phyloP scores from a whole-genome alignment of 2,888 invertebrate species.

The Phoenoteleia sp. region DNA sequence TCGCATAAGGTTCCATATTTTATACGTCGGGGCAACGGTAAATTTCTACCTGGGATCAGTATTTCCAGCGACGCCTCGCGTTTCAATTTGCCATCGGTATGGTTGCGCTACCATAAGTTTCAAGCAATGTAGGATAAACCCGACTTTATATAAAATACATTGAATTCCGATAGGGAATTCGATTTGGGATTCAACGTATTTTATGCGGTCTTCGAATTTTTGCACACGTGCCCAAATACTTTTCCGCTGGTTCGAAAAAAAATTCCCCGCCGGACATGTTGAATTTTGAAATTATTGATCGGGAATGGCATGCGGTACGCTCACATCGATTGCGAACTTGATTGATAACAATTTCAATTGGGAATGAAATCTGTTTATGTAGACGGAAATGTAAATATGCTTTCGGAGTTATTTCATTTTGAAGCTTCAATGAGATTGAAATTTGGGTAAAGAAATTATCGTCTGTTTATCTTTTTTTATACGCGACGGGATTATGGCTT shows the following conservation, averaged over 20 bases:
- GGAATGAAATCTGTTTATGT: neutral
- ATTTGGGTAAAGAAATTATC: neutral
- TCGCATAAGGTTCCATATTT: neutral
- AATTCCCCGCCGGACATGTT: neutral
- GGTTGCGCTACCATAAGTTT: conserved; percentile 10
- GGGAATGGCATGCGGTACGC: neutral
- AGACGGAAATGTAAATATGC: neutral
- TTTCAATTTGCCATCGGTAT: conserved; percentile 10
- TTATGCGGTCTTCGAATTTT: conserved; percentile 20
- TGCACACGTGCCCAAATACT: neutral
- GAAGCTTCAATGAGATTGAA: neutral
- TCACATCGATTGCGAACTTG: neutral
- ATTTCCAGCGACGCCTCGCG: conserved; percentile 2
- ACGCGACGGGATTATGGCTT: too few species aligned
- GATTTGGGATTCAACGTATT: conserved; percentile 7
- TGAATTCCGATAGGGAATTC: conserved; percentile 33
- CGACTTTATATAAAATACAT: conserved; percentile 41
- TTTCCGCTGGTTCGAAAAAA: too few species aligned
- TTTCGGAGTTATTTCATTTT: neutral
- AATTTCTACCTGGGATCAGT: neutral
- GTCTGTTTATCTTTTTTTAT: neutral
- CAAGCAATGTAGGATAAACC: conserved; percentile 18
- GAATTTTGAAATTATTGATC: conserved; percentile 4
- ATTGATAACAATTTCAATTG: conserved; percentile 14
- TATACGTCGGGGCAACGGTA: neutral